A percentile compares a stretch with the other conserved stretches of the same genome.
These are phyloP conservation scores for Lasioglossum villosulum DNA, from an alignment of 2,888 invertebrate genomes.

Conservation along the genomic window DNA sequence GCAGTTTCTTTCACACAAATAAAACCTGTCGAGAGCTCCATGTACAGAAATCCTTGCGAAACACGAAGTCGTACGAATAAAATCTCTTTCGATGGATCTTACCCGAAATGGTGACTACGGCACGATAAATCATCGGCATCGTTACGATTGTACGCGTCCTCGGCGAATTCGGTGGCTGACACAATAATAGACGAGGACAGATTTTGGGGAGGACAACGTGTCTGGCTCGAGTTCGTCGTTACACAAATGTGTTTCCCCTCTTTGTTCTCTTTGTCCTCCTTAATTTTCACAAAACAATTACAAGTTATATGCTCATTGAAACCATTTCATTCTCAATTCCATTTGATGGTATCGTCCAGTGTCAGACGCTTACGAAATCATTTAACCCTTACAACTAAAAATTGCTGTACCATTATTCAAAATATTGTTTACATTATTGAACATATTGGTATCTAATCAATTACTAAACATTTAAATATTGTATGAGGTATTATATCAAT, in stretches of 20 bases:
- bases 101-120: slow-evolving; percentile 1
- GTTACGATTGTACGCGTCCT: slow-evolving; percentile 11
- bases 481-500: no score
- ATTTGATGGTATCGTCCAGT: neutral
- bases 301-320: neutral
- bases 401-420: no score
- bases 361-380: no score
- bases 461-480: no score
- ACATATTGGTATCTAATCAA: no score
- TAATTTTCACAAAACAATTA: neutral
- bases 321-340: neutral
- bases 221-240: neutral
- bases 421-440: no score
- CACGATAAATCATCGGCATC: slow-evolving; percentile 11
- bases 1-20: neutral
- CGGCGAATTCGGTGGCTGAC: neutral
- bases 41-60: neutral
- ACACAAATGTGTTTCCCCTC: neutral
- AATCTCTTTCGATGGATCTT: slow-evolving; percentile 7
- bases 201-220: slow-evolving; percentile 11
- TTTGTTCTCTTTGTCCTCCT: neutral
- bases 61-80: neutral
- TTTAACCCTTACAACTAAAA: no score
- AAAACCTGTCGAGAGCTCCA: neutral
- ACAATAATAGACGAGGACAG: slow-evolving; percentile 16